Evolutionary conservation across 2,888 invertebrate genomes (phyloP), one percentile per base, ranked within the genome.

Genomic region (Synanthedon vespiformis): DNA sequence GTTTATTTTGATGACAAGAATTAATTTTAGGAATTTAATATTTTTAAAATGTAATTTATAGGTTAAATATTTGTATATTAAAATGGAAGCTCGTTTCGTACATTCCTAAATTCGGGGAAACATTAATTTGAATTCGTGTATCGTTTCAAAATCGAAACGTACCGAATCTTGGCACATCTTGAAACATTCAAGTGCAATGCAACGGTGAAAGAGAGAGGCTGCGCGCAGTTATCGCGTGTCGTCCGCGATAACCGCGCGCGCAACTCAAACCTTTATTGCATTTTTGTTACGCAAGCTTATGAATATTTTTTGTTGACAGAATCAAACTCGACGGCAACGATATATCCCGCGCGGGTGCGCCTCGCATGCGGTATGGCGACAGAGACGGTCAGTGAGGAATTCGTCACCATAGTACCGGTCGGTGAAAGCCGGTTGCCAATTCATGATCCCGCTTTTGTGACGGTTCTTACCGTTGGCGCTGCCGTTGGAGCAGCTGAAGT

Each of bases 401-500:
- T 89, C 65, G 89, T 90, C 64, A 90, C 89, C 57, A 89, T 90
- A 59, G 89, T 90, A 58, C 87, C 89, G 61, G 89, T 89, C 58
- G 90, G 89, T 61, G 85, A 85, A 59, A 77, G 70, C 59, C 66
- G 89, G 76, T 77, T 75, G 57, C 61, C 71, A 56, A 59, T 65
- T 41, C 66, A 64, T 54, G 82, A 84, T 59, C 74, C 78, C 51
- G 68, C 80, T 40, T 91, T 90, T 65, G 90, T 91, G 57, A 91
- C 91, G 40, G 90, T 91, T 48, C 85, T 91, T 22, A 89, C 89
- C 53, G 89, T 91, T 51, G 83, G 88, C 49, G 80, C 79, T 12
- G 74, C 88, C 61, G 74, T 84, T 58, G 86, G 91, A 59, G 86
- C 88, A 10, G 94, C 95, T 63, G 92, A 93, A 68, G 93, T 97